phyloP scores from a whole-genome alignment of 2,888 invertebrate genomes.

The Cryptocephalus moraei region DNA sequence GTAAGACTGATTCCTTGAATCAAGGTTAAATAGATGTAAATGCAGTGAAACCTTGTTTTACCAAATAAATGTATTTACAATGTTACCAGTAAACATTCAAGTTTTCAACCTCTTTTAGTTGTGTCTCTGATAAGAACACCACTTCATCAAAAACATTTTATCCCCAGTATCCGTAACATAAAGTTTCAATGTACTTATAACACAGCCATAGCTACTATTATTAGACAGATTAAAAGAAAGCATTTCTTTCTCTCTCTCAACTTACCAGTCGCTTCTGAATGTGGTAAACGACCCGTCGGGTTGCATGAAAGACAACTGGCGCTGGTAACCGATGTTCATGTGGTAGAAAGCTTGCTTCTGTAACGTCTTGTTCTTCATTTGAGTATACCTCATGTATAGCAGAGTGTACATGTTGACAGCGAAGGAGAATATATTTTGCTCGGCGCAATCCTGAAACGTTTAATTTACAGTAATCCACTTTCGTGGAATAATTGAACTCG shows the following conservation, averaged over 20 bases:
- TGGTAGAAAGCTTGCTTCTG: conserved; percentile 74
- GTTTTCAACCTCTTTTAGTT: too few species aligned
- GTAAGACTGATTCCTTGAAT: conserved; percentile 64
- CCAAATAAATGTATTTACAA: too few species aligned
- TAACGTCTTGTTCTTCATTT: conserved; percentile 74
- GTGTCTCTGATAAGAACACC: too few species aligned
- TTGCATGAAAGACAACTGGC: conserved; percentile 85
- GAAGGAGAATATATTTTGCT: conserved; percentile 95
- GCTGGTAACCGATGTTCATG: conserved; percentile 84
- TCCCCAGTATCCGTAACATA: too few species aligned
- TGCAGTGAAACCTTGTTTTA: background rate
- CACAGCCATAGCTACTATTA: too few species aligned
- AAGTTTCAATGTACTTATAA: too few species aligned
- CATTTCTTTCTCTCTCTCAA: background rate
- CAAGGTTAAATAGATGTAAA: conserved; percentile 3
- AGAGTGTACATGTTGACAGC: conserved; percentile 89
- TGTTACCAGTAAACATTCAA: too few species aligned
- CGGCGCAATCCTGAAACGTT: conserved; percentile 58
- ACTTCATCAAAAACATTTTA: too few species aligned
- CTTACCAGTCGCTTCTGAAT: conserved; percentile 84
- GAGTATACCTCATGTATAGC: conserved; percentile 81
- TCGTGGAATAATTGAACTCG: too few species aligned
- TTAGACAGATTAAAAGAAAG: too few species aligned
- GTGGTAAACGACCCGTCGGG: conserved; percentile 83
- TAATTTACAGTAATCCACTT: too few species aligned